Percentiles rank a stretch among this genome's conserved stretches.
Conservation (phyloP, 2,797 vertebrate genomes). For the Tokudaia muenninki region DNA sequence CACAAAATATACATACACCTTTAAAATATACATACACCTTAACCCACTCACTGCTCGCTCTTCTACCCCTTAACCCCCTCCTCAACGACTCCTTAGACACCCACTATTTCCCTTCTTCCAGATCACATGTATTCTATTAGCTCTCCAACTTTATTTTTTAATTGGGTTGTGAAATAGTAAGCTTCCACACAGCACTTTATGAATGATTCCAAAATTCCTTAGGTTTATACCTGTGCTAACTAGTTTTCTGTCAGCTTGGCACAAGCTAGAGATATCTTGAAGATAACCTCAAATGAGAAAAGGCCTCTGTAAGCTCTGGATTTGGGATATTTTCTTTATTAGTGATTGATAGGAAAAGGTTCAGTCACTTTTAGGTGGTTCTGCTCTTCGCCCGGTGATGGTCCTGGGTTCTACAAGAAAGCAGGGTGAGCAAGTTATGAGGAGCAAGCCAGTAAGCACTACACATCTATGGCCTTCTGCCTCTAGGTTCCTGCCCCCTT, state of each 20-base stretch:
- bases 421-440: background rate
- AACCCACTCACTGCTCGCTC: background rate
- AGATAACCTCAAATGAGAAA: background rate
- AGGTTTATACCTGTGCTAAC: background rate
- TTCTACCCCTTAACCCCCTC: background rate
- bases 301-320: background rate
- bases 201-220: background rate
- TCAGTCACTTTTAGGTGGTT: background rate
- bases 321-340: background rate
- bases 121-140: background rate
- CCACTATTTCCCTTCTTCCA: background rate
- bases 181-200: background rate
- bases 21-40: background rate
- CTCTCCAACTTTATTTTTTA: background rate
- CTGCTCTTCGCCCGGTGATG: background rate
- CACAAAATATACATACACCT: background rate
- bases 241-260: background rate
- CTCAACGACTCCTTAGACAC: background rate
- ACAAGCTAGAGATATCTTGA: no score
- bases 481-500: background rate
- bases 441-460: background rate
- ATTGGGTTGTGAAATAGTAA: background rate
- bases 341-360: background rate
- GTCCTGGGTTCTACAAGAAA: background rate
- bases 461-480: background rate